phyloP scores from a whole-genome alignment of 2,888 invertebrate species.

The Ectropis crepuscularia region DNA sequence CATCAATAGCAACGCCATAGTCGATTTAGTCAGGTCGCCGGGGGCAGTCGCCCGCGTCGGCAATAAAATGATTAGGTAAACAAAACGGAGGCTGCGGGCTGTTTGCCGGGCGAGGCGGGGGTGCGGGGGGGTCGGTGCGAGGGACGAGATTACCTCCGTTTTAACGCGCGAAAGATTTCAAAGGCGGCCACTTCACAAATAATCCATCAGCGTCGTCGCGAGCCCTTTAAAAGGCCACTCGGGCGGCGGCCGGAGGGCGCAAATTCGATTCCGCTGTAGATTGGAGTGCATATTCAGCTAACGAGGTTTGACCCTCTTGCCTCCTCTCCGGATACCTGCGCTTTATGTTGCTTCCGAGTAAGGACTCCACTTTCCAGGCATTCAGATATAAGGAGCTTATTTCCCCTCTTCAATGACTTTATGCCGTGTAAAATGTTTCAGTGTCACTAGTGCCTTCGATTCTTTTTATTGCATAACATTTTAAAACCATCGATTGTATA shows the following conservation, averaged over 20 bases:
- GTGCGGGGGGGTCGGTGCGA: slow-evolving; percentile 39
- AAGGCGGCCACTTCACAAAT: slow-evolving; percentile 83
- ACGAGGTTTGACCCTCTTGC: slow-evolving; percentile 64
- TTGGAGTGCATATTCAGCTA: slow-evolving; percentile 81
- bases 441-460: neutral
- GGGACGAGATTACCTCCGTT: slow-evolving; percentile 80
- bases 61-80: slow-evolving; percentile 82
- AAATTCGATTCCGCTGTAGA: slow-evolving; percentile 76
- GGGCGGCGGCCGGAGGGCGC: slow-evolving; percentile 52
- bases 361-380: slow-evolving; percentile 7
- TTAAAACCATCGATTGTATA: too few species aligned
- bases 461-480: neutral
- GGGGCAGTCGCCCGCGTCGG: slow-evolving; percentile 22
- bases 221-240: slow-evolving; percentile 66
- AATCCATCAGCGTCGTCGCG: slow-evolving; percentile 78
- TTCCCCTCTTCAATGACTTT: neutral
- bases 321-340: slow-evolving; percentile 38
- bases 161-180: slow-evolving; percentile 83
- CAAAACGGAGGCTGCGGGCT: slow-evolving; percentile 72
- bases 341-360: slow-evolving; percentile 15
- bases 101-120: slow-evolving; percentile 49
- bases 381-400: slow-evolving; percentile 14
- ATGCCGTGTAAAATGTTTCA: neutral
- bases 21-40: slow-evolving; percentile 35
- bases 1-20: too few species aligned